phyloP scores from a whole-genome alignment of 2,888 invertebrate genomes.

The Polyploca ridens region DNA sequence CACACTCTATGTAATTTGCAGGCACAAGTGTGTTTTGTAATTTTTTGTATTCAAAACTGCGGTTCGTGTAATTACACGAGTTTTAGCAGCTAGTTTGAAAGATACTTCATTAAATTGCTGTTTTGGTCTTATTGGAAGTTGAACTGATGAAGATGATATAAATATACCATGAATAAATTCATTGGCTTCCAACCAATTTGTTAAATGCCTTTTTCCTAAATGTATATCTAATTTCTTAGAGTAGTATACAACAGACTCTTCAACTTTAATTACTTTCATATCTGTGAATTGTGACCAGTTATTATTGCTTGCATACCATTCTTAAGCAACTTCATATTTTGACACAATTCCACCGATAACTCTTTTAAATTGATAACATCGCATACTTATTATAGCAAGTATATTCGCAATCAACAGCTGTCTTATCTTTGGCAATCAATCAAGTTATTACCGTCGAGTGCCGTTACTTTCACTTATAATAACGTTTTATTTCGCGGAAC shows the following conservation, averaged over 20 bases:
- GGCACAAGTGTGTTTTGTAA: neutral
- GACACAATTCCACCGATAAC: neutral
- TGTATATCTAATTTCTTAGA: no score
- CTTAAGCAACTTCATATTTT: neutral
- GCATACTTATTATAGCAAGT: slow-evolving; percentile 1
- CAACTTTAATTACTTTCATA: no score
- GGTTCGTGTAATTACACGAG: neutral
- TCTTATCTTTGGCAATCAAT: slow-evolving; percentile 46
- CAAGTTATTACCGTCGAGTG: slow-evolving; percentile 35
- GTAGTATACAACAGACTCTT: no score
- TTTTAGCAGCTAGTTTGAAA: no score
- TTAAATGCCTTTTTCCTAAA: no score
- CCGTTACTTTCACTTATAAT: slow-evolving; percentile 38
- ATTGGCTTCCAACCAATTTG: no score
- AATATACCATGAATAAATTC: no score
- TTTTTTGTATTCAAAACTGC: neutral
- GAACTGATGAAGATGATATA: no score
- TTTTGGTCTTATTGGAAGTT: neutral
- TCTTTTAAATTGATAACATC: neutral
- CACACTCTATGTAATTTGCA: neutral
- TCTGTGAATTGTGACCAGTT: no score
- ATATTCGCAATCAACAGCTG: slow-evolving; percentile 4
- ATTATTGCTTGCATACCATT: no score
- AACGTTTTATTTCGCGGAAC: slow-evolving; percentile 28
- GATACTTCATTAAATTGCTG: no score